phyloP scores from a whole-genome alignment of 2,888 invertebrate species.

The Conus canariensis region DNA sequence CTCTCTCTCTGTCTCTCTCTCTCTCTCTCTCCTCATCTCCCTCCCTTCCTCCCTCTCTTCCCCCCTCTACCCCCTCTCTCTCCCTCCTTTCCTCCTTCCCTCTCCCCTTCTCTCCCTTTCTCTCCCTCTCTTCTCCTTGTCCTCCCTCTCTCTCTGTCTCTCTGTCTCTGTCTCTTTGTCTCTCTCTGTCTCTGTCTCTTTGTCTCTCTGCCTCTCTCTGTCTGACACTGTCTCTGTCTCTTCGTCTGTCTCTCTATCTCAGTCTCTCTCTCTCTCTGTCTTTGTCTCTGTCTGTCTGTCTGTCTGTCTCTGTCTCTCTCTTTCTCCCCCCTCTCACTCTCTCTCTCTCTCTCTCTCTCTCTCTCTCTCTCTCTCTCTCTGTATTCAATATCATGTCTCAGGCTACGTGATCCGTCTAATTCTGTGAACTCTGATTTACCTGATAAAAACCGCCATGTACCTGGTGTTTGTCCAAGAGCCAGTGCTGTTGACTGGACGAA shows the following conservation, averaged over 20 bases:
- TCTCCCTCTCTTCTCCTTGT: not conserved
- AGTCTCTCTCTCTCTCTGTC: not conserved
- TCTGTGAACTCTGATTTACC: too few relatives aligned
- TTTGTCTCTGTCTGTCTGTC: not conserved
- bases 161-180: not conserved
- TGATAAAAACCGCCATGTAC: too few relatives aligned
- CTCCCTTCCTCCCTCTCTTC: not conserved
- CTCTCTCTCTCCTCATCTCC: not conserved
- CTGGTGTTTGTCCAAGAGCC: too few relatives aligned
- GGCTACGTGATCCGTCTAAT: too few relatives aligned
- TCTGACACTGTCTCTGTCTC: not conserved
- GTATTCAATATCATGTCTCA: too few relatives aligned
- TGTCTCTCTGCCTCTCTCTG: not conserved
- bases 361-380: too few relatives aligned
- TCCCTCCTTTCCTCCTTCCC: not conserved
- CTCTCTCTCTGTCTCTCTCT: not conserved
- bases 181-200: not conserved
- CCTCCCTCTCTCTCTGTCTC: not conserved
- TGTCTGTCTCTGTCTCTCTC: too few relatives aligned
- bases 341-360: too few relatives aligned
- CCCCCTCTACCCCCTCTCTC: not conserved
- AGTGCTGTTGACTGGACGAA: too few relatives aligned
- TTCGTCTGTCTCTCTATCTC: too few relatives aligned
- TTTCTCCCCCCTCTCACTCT: too few relatives aligned
- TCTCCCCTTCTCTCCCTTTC: not conserved